Evolutionary conservation across 37 sponge, comb jelly and placozoan species (phyloP), one percentile per base, ranked within the genome.

Genomic region (Spongia lamella): DNA sequence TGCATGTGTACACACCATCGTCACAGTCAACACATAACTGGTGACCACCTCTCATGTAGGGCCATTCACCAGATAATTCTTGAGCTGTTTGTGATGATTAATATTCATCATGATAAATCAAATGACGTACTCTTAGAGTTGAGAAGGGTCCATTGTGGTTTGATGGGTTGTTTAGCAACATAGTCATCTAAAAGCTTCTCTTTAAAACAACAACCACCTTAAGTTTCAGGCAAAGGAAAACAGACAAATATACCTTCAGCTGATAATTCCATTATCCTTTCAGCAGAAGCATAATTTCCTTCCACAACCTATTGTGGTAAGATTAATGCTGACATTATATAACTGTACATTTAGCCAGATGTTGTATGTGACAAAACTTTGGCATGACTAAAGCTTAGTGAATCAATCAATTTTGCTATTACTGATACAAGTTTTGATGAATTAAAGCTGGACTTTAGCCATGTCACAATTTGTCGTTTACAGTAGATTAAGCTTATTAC

Each of bases 21-120:
- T 13, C 52, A 17, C 56, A 9, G 40, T 96, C 96, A 21, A 96
- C 17, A 72, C 88, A 87, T 84, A 96, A 83, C 70, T 88, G 83
- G 55, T 96, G 96, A 9, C 92, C 96, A 26, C 96, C 96, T 49
- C 96, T 51, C 77, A 71, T 75, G 1, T 81, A 81, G 3, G 92
- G 92, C 79, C 81, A 76, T 14, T 14, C 25, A 29, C 55, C 60
- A 47, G 15, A 49, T 25, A 31, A 9, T 14, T 63, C 79, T 51
- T 19, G 32, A 32, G 71, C 33, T 64, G 66, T 7, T 20, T 15
- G 13, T 9, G 6, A 5, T 19, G 7, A 20, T 4, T 7, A 24
- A 35, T 26, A 19, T 25, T 11, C 20, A 32, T 27, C 32, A 36
- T 55, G 5, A 17, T 11, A 59, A 7, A 14, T 32, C 1, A 33